Conservation (phyloP, 2,113 vertebrate species). For the Sigmodon hispidus region DNA sequence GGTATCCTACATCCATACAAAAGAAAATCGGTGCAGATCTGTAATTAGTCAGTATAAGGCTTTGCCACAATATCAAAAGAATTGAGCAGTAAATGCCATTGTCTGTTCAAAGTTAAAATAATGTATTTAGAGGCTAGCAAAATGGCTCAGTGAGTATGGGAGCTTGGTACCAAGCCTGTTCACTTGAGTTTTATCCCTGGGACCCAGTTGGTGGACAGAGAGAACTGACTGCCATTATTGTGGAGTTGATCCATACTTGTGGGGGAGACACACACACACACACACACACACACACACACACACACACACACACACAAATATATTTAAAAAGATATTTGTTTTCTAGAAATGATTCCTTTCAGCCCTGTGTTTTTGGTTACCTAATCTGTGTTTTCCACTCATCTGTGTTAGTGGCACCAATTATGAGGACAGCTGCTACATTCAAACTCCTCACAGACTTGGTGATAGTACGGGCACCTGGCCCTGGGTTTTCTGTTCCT, state of each 20-base stretch:
- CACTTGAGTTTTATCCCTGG: neutral
- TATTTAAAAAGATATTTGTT: neutral
- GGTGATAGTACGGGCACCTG: neutral
- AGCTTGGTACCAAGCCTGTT: neutral
- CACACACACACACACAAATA: neutral
- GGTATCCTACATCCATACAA: neutral
- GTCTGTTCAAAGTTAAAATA: neutral
- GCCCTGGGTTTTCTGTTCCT: constrained; percentile 8
- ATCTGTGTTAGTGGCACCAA: neutral
- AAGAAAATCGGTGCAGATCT: neutral
- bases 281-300: neutral
- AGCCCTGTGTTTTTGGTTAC: neutral
- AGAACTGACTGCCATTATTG: neutral
- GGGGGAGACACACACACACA: neutral
- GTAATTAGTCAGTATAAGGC: neutral
- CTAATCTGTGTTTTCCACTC: neutral
- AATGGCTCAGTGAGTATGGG: neutral
- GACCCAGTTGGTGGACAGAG: neutral
- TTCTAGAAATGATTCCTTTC: neutral
- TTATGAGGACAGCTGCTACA: neutral
- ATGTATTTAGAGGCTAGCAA: neutral
- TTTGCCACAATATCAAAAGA: neutral
- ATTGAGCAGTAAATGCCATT: neutral
- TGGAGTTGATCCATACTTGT: neutral
- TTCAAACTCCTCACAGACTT: neutral